Evolutionary conservation across 2,113 vertebrate species (phyloP), one percentile per base, ranked within the genome.

Genomic region (Bufo bufo): DNA sequence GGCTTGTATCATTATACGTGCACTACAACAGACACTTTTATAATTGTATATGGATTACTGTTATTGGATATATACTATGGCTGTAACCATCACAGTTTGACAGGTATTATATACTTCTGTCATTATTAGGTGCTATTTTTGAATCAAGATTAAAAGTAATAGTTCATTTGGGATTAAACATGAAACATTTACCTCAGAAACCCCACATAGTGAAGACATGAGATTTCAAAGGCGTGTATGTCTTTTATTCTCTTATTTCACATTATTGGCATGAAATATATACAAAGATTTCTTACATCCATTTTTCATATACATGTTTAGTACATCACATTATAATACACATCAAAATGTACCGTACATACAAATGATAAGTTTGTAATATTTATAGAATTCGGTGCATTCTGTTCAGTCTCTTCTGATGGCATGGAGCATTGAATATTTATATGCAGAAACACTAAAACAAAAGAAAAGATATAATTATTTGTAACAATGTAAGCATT

Each of bases 361-460:
- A 9, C 19, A 61, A 3, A 19, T 4, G 43, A 77, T 50, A 47
- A 19, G 17, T 20, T 20, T 45, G 45, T 3, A 80, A 1, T 58
- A 43, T 23, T 80, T 9, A 43, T 80, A 80, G 9, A 52, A 1
- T 43, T 33, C 1, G 0, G 59, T 74, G 50, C 4, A 9, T 85
- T 56, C 52, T 56, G 69, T 33, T 85, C 71, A 77, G 10, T 20
- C 52, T n/a, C 16, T 77, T 3, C 66, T 49, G 52, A 12, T 17
- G 45, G 16, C n/a, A n/a, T 13, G 19, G 13, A 54, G 17, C 58
- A 4, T 14, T 77, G 52, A 14, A 77, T 85, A 77, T 20, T 77
- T 85, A 77, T 58, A 85, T 47, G 84, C 71, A 45, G 84, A 72
- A 61, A 85, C 72, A 63, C 84, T 85, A 61, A 63, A 84, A 74